Base-by-base conservation (phyloP, 1,140 invertebrate genomes). In the Helicorthomorpha holstii region DNA sequence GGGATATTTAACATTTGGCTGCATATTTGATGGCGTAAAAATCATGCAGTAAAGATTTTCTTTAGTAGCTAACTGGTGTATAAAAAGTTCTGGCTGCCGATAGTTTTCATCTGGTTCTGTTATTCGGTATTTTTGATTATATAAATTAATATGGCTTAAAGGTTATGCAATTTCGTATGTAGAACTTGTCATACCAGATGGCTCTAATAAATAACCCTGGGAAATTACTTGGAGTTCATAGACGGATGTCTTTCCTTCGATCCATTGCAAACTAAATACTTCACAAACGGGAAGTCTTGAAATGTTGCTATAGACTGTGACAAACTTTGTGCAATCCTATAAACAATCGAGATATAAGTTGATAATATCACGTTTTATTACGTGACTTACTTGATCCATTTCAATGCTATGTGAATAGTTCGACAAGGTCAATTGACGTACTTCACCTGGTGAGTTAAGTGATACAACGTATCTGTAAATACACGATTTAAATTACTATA, bases 261-360 rank as follows among this genome's bases (percentile, higher is more conserved):
- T 69, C 60, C 53, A 63, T 43, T 46, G 51, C 23, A 92, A 71
- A 58, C 77, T 70, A 62, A 83, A 89, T 52, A 91, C 81, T 66
- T 65, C 78, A 61, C 86, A 89, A 23, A 77, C 76, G 0, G 86
- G 86, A 46, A 81, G 69, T n/a, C 76, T 79, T 62, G 80, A 78
- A 50, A 90, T 84, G 63, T 83, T 92, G 58, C 88, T 94, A 57
- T 87, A 89, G 34, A 91, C 86, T 50, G 84, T 80, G 3, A 94
- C 82, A 63, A 90, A 82, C 62, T 88, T 76, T 22, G 77, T 78
- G 66, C 85, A 90, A 55, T 88, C 81, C 80, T 73, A 56, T 25
- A 64, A 56, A 50, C 52, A 48, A 56, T 44, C 12, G 42, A 24
- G 50, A 46, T 12, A 12, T 3, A 29, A 29, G 4, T 7, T 24